Evolutionary conservation across 2,797 vertebrate genomes (phyloP).

Genomic region (Siniperca scherzeri): DNA sequence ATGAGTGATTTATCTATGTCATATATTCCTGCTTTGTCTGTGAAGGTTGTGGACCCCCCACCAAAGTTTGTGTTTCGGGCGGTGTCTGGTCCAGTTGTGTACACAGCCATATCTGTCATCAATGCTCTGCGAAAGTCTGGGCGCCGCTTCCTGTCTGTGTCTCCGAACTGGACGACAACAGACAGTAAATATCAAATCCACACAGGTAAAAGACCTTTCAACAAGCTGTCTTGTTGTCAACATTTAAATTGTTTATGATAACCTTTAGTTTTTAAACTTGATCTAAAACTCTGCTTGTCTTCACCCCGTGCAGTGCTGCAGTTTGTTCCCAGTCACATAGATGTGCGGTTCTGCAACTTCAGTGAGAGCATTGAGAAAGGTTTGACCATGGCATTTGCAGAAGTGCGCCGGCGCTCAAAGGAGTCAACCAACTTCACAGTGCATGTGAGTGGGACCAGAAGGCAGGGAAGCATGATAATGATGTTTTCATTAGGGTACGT

Average conservation of each 20-base stretch:
- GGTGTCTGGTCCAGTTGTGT: conserved; percentile 93
- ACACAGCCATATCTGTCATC: conserved; percentile 94
- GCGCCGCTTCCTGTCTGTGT: conserved; percentile 88
- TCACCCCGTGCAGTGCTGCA: conserved; percentile 89
- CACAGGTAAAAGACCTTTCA: conserved; percentile 87
- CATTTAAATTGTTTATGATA: conserved; percentile 1
- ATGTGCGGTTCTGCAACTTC: conserved; percentile 93
- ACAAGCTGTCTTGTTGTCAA: not conserved
- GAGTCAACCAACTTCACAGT: conserved; percentile 92
- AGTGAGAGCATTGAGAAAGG: conserved; percentile 92
- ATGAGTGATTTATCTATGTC: not conserved
- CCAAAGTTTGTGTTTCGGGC: conserved; percentile 93
- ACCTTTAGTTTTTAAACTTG: not conserved
- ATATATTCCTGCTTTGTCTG: conserved; percentile 40
- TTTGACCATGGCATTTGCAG: conserved; percentile 90
- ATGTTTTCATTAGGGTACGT: conserved; percentile 35
- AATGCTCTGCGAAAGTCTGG: conserved; percentile 89
- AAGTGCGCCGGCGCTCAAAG: conserved; percentile 88
- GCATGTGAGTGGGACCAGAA: conserved; percentile 85
- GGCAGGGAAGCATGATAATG: not conserved
- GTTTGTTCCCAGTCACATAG: conserved; percentile 93
- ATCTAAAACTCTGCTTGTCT: not conserved
- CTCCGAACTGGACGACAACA: conserved; percentile 86
- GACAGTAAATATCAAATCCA: conserved; percentile 92
- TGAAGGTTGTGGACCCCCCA: conserved; percentile 91